These are phyloP conservation scores for Cosmia pyralina DNA, from an alignment of 2,888 invertebrate genomes.

Conservation along the genomic window DNA sequence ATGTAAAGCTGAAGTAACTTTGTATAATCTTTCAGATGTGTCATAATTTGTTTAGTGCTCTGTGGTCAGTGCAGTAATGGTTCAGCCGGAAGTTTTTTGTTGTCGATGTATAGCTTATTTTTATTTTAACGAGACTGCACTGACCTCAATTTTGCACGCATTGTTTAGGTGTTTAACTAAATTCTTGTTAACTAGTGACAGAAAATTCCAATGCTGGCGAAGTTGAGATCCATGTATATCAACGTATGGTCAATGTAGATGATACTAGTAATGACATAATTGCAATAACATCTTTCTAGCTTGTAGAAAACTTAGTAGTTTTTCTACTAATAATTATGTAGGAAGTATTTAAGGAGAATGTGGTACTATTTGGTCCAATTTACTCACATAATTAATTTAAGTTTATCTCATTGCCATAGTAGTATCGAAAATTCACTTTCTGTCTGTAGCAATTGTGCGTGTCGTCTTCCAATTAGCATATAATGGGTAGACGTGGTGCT, in stretches of 20 bases:
- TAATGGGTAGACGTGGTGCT: slow-evolving; percentile 73
- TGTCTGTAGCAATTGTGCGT: slow-evolving; percentile 76
- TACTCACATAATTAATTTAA: slow-evolving; percentile 6
- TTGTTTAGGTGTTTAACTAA: neutral
- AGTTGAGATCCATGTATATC: neutral
- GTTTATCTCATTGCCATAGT: slow-evolving; percentile 26
- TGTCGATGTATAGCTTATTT: neutral
- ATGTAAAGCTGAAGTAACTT: slow-evolving; percentile 70
- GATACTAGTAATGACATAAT: neutral
- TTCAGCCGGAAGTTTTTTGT: slow-evolving; percentile 10
- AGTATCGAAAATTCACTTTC: slow-evolving; percentile 67
- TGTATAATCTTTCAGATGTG: slow-evolving; percentile 44
- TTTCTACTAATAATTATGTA: neutral
- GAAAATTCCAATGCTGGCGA: neutral
- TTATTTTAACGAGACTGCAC: neutral
- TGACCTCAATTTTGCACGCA: no score
- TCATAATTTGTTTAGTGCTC: slow-evolving; percentile 29
- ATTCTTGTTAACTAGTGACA: neutral
- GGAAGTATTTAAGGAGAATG: neutral
- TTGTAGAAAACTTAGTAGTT: neutral
- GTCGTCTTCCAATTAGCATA: slow-evolving; percentile 84
- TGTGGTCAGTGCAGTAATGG: slow-evolving; percentile 7
- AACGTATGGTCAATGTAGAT: neutral
- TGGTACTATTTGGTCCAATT: slow-evolving; percentile 13
- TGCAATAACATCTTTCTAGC: neutral